Conservation (phyloP, 2,113 vertebrate genomes). For the Ptilonorhynchus violaceus region DNA sequence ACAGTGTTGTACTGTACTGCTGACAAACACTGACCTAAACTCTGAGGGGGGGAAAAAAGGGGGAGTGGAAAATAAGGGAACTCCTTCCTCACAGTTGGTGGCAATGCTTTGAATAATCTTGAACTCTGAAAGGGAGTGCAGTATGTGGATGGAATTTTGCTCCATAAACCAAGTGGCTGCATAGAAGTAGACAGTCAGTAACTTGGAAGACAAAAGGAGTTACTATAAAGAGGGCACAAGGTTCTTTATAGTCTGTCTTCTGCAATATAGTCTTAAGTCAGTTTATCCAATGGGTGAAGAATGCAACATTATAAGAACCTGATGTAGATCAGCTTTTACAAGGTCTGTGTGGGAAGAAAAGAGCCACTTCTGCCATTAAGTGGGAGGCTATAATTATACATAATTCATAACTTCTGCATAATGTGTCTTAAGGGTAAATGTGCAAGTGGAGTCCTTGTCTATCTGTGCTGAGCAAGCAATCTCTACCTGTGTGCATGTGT, state of each 20-base stretch:
- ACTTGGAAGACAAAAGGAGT: neutral
- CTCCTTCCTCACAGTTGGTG: neutral
- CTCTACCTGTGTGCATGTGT: neutral
- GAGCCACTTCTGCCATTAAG: neutral
- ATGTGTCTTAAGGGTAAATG: neutral
- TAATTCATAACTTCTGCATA: neutral
- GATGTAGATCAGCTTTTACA: neutral
- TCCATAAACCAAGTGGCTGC: neutral
- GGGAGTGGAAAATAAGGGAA: rapidly evolving
- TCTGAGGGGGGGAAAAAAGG: neutral
- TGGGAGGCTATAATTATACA: neutral
- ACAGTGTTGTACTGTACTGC: neutral
- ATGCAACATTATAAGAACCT: neutral
- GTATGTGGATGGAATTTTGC: neutral
- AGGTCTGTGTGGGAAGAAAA: neutral
- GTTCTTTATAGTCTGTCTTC: neutral
- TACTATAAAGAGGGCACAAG: neutral
- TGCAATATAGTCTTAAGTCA: neutral
- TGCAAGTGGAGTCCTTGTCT: neutral
- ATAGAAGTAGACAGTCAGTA: neutral
- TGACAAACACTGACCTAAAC: neutral
- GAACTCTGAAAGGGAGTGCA: neutral
- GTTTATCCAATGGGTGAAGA: neutral
- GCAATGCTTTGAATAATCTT: neutral
- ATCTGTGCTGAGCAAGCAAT: neutral